Conservation (phyloP, 1,140 invertebrate genomes). For the Arctopsyche grandis region DNA sequence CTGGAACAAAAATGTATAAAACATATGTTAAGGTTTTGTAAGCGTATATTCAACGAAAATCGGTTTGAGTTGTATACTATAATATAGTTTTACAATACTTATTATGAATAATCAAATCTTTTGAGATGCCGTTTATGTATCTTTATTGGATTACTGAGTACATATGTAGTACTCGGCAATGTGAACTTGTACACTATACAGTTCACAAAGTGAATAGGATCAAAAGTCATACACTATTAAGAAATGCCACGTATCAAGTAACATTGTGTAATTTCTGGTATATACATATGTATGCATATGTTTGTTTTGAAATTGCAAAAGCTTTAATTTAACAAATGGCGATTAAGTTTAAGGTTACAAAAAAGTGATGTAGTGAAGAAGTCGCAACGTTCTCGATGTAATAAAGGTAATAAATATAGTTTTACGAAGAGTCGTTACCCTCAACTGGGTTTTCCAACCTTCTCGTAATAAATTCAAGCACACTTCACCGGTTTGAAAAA, state of each 20-base stretch:
- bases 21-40: neutral
- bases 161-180: conserved; percentile 8
- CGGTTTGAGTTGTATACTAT: no score
- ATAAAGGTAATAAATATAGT: neutral
- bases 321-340: no score
- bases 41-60: no score
- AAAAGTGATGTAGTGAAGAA: neutral
- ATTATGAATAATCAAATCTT: no score
- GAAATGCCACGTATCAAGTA: conserved; percentile 6
- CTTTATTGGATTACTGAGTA: conserved; percentile 25
- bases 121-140: neutral
- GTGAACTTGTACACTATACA: neutral
- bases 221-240: neutral
- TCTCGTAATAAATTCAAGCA: neutral
- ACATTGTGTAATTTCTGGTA: no score
- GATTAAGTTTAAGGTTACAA: neutral
- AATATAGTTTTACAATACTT: no score
- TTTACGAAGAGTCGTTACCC: neutral
- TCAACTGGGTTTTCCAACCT: neutral
- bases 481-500: neutral
- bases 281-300: no score
- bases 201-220: conserved; percentile 11
- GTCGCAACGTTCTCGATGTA: neutral
- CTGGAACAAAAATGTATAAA: neutral
- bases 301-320: no score